These are phyloP conservation scores for Acromyrmex echinatior DNA, from an alignment of 1,140 invertebrate genomes.

Conservation along the genomic window DNA sequence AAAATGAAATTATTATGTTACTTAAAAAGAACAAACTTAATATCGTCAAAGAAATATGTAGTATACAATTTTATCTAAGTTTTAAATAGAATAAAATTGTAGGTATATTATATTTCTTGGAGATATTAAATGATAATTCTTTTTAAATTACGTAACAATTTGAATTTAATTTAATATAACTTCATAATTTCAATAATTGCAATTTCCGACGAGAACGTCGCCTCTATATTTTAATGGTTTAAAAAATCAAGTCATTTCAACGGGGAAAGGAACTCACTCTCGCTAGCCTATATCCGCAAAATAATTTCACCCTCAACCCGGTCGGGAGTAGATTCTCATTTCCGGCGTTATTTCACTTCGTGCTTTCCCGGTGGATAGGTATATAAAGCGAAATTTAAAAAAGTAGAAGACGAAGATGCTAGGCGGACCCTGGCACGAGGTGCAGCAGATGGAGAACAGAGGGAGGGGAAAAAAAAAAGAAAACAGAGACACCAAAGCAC, in stretches of 20 bases:
- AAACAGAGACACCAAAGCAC: slow-evolving; percentile 45
- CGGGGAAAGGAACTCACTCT: slow-evolving; percentile 34
- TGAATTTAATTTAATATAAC: slow-evolving; percentile 29
- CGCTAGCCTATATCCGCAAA: slow-evolving; percentile 57
- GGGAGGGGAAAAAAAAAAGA: not conserved
- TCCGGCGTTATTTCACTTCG: slow-evolving; percentile 67
- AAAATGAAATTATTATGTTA: too few species aligned
- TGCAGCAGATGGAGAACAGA: slow-evolving; percentile 23
- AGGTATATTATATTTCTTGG: not conserved
- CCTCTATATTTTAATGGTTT: slow-evolving; percentile 30
- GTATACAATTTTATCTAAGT: too few species aligned
- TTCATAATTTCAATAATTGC: slow-evolving; percentile 13
- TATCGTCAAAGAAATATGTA: too few species aligned
- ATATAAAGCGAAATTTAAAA: slow-evolving; percentile 68
- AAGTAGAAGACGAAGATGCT: slow-evolving; percentile 59
- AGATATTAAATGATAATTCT: not conserved
- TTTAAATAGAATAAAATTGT: not conserved
- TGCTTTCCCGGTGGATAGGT: slow-evolving; percentile 49
- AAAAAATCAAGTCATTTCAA: slow-evolving; percentile 33
- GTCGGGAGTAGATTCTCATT: slow-evolving; percentile 68
- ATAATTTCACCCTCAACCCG: slow-evolving; percentile 59
- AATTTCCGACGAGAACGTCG: slow-evolving; percentile 32
- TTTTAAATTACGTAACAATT: not conserved
- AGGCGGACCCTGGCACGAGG: slow-evolving; percentile 12
- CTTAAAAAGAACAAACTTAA: too few species aligned